phyloP scores from a whole-genome alignment of 2,797 vertebrate species.

The Cynodonichthys magdalenae region DNA sequence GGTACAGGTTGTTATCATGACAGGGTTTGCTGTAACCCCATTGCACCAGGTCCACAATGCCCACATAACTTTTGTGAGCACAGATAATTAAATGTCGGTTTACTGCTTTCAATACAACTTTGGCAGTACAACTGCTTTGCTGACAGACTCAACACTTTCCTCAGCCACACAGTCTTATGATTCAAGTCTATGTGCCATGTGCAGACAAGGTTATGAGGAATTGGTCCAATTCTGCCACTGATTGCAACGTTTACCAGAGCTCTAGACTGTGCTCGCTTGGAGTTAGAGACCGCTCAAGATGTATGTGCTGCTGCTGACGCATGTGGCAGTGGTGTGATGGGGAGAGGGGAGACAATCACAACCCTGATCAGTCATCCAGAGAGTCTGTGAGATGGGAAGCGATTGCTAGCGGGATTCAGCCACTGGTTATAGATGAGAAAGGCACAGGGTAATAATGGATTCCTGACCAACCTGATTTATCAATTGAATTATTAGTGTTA shows the following conservation, averaged over 20 bases:
- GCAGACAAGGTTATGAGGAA: conserved; percentile 78
- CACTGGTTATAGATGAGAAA: conserved; percentile 76
- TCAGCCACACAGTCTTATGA: conserved; percentile 57
- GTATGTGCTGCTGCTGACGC: conserved; percentile 70
- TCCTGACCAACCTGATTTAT: conserved; percentile 70
- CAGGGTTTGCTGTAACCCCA: conserved; percentile 40
- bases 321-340: conserved; percentile 59
- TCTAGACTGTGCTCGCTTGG: conserved; percentile 55
- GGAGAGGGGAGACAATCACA: conserved; percentile 70
- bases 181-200: conserved; percentile 76
- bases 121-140: conserved; percentile 65
- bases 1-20: conserved; percentile 25
- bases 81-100: conserved; percentile 79
- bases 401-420: conserved; percentile 72
- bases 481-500: conserved; percentile 73
- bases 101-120: conserved; percentile 57
- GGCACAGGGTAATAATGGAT: conserved; percentile 72
- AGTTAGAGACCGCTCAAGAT: conserved; percentile 71
- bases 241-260: conserved; percentile 77
- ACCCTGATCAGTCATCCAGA: conserved; percentile 80
- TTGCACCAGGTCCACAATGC: conserved; percentile 49
- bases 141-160: conserved; percentile 71
- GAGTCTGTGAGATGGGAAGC: conserved; percentile 76
- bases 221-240: conserved; percentile 75
- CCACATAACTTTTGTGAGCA: conserved; percentile 56